These are phyloP conservation scores for Aricia agestis DNA, from an alignment of 1,140 invertebrate genomes.

Conservation along the genomic window DNA sequence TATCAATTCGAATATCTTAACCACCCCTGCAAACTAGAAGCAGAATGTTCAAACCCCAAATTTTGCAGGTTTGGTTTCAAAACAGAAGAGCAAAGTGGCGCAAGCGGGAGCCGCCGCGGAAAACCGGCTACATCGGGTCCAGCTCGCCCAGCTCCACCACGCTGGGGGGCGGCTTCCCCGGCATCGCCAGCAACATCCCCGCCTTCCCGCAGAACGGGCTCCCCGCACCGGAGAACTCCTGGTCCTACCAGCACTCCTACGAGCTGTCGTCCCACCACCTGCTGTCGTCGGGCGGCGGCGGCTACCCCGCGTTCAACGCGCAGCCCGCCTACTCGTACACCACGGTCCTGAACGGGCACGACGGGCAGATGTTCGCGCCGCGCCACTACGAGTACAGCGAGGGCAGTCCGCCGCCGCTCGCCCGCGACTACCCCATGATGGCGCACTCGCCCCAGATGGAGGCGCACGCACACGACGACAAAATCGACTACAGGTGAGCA, in stretches of 20 bases:
- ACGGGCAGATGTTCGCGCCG: conserved; percentile 80
- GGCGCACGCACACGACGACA: conserved; percentile 74
- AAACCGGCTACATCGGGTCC: conserved; percentile 87
- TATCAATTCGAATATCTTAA: too few species aligned
- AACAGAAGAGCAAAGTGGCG: conserved; percentile 98
- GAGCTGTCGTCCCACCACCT: conserved; percentile 84
- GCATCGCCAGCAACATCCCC: conserved; percentile 80
- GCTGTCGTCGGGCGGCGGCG: conserved; percentile 81
- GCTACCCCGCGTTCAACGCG: conserved; percentile 79
- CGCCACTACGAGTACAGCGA: conserved; percentile 78
- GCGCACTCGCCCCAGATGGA: conserved; percentile 80
- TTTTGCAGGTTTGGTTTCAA: conserved; percentile 80
- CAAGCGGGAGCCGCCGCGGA: conserved; percentile 97
- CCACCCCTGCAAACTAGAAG: too few species aligned
- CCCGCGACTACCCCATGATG: conserved; percentile 82
- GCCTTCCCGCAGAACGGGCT: conserved; percentile 81
- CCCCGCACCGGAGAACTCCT: conserved; percentile 83
- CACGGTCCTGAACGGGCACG: conserved; percentile 82
- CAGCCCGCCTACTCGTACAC: conserved; percentile 79
- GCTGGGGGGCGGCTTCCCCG: conserved; percentile 78
- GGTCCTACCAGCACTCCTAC: conserved; percentile 86
- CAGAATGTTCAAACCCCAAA: too few species aligned
- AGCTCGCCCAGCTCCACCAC: conserved; percentile 78
- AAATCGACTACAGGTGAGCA: conserved; percentile 48
- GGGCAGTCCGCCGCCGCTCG: conserved; percentile 77